Base-by-base conservation (phyloP, 2,797 vertebrate species). In the Adrianichthys oophorus region DNA sequence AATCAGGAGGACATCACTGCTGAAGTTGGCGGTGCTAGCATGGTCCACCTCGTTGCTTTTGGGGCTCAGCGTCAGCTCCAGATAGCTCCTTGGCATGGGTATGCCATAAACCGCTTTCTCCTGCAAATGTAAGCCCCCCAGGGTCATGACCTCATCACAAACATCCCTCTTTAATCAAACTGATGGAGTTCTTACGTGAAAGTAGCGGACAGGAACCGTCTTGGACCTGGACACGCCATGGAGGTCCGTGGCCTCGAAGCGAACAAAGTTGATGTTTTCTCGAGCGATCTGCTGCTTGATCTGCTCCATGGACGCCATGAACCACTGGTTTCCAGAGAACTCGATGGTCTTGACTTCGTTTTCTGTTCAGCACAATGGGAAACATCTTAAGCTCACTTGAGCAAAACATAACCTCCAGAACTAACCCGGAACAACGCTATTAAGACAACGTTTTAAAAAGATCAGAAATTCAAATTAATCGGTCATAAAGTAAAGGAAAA, bases 181-280 rank as follows among this genome's bases (percentile, higher is more conserved):
- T 37, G 10, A 29, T 7, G 24, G 26, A 37, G 32, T 37, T 37
- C 32, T 93, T 92, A 97, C 95, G 10, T 95, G 94, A 77, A 99
- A 97, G 87, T 95, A 95, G 18, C 94, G 92, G 76, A 95, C 94
- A 21, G 95, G 95, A 47, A 96, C 89, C 1, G 89, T 98, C 90
- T 96, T 98, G 74, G 94, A 98, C 79, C 95, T 92, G 66, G 95
- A 96, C 54, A 98, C 94, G 2, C 96, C 96, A 6, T 97, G 95
- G 57, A 98, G 93, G 69, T 98, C 96, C 24, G 94, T 87, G 55
- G 95, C 95, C 88, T 98, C 97, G 80, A 98, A 98, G 56, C 94
- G 91, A 19, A 98, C 92, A 63, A 97, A 97, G 73, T 84, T 92
- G 76, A 97, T 84, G 57, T 90, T 93, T 70, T 96, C 95, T 69